Evolutionary conservation across 2,797 vertebrate genomes (phyloP), one percentile per base, ranked within the genome.

Genomic region (Paratrypauchen microcephalus): DNA sequence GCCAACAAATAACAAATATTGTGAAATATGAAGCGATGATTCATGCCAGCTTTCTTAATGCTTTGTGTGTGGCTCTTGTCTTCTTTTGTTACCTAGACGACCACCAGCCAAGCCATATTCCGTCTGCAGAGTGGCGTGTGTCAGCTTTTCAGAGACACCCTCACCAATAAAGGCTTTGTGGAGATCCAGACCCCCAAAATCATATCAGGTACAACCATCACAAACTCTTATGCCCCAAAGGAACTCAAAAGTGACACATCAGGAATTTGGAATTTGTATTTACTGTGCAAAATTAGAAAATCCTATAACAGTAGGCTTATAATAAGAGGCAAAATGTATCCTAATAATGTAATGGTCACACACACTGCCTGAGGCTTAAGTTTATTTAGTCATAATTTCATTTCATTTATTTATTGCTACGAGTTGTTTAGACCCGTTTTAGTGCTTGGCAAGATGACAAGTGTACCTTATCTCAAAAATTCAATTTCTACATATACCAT

Each of bases 151-250:
- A 94, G 96, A 89, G 96, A 98, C 87, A 97, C 95, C n/a, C 95
- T 99, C 74, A 94, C 88, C 91, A 92, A 88, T 56, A 99, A 98
- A 88, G 96, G 96, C 85, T 99, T 99, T 89, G 95, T 99, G 92
- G 98, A 99, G 93, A 97, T 99, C 89, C 98, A 99, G 87, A 99
- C 98, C 73, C 98, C 98, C 62, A 99, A 99, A 94, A 99, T 99
- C 74, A 99, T 99, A 89, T 99, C 97, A 87, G 97, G 97, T 99
- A 93, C 72, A 77, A 54, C 11, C 13, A 57, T 15, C 7, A 54
- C 15, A 48, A 61, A 13, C 12, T 15, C 2, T 48, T 26, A 32
- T 55, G 11, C 36, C 65, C 36, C 9, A 0, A 23, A 47, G 66
- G 64, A 47, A 61, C 68, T 56, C 59, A n/a, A 36, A 32, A 56